Conservation (phyloP, 2,888 invertebrate species). For the Drosophila nr. fundita region DNA sequence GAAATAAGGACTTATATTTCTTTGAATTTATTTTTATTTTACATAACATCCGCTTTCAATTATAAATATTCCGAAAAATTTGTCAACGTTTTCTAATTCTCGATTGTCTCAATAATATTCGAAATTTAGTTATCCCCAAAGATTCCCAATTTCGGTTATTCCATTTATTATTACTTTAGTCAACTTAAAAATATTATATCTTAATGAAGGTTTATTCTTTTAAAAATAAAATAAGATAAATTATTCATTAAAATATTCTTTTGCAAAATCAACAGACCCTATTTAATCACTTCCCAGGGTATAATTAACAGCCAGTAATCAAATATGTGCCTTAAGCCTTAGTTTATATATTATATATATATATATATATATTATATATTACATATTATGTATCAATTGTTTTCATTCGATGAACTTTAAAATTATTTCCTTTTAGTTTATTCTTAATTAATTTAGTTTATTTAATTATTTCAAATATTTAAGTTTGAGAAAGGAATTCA, state of each 20-base stretch:
- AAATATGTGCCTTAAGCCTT: too few species aligned
- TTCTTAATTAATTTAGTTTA: neutral
- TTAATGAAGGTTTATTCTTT: neutral
- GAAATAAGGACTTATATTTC: accelerated
- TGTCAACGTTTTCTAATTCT: neutral
- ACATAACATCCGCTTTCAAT: too few species aligned
- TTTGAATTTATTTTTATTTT: neutral
- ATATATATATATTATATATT: too few species aligned
- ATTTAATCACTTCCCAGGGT: too few species aligned
- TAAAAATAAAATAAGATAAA: neutral
- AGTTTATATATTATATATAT: too few species aligned
- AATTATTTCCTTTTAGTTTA: neutral
- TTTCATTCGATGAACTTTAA: neutral
- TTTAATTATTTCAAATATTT: neutral
- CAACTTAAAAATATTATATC: neutral
- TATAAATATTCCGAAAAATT: neutral
- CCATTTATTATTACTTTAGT: neutral
- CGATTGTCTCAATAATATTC: neutral
- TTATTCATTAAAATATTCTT: too few species aligned
- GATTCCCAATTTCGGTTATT: neutral
- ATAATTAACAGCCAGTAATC: neutral
- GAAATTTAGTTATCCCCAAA: neutral
- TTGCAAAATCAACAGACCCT: too few species aligned
- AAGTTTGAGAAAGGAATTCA: neutral
- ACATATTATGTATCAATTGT: too few species aligned